phyloP scores from a whole-genome alignment of 2,113 vertebrate genomes.

The Speoplatyrhinus poulsoni region DNA sequence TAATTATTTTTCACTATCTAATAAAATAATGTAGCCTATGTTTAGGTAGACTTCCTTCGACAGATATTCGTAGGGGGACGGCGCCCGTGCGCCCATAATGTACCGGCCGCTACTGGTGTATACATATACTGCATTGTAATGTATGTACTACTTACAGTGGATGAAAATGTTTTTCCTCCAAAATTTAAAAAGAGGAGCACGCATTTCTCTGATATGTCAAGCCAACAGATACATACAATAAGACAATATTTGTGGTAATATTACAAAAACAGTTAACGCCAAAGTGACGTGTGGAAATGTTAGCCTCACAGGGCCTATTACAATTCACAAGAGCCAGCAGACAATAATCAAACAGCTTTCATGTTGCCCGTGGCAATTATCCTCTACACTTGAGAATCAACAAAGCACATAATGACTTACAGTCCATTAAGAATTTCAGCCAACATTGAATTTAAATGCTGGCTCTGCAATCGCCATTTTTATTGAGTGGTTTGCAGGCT shows the following conservation, averaged over 20 bases:
- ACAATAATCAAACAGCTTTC: slow-evolving; percentile 90
- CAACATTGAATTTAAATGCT: slow-evolving; percentile 52
- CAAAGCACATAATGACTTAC: slow-evolving; percentile 90
- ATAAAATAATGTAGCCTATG: too few species aligned
- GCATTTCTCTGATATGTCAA: slow-evolving; percentile 14
- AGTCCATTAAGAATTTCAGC: slow-evolving; percentile 52
- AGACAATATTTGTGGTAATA: slow-evolving; percentile 7
- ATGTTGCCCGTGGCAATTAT: slow-evolving; percentile 90
- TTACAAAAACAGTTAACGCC: slow-evolving; percentile 74
- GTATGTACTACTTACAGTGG: too few species aligned
- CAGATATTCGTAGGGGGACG: too few species aligned
- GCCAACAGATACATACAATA: slow-evolving; percentile 13
- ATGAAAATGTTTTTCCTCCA: too few species aligned
- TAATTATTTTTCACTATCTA: too few species aligned
- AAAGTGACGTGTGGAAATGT: slow-evolving; percentile 81
- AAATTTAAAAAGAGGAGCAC: too few species aligned
- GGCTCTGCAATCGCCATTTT: slow-evolving; percentile 9
- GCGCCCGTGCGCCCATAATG: too few species aligned
- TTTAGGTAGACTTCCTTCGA: too few species aligned
- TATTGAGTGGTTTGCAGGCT: slow-evolving; percentile 18
- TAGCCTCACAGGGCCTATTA: slow-evolving; percentile 85
- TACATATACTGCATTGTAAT: too few species aligned
- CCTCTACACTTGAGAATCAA: slow-evolving; percentile 91
- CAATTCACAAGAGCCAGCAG: slow-evolving; percentile 85
- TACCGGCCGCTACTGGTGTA: too few species aligned